Base-by-base conservation (phyloP, 2,797 vertebrate genomes). In the Microctenopoma steveboyesi region DNA sequence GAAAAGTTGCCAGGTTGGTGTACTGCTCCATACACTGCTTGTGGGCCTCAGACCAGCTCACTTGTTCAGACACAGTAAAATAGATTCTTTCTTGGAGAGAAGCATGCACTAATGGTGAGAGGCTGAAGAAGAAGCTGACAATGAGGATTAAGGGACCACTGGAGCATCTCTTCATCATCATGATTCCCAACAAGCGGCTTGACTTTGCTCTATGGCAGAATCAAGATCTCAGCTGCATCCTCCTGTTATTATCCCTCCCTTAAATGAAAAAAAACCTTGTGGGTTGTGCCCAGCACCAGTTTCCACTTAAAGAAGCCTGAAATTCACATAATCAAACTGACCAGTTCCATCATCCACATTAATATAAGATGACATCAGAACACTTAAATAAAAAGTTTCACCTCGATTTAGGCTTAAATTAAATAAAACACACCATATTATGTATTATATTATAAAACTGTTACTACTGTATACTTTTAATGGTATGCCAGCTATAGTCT, bases 91-190 rank as follows among this genome's bases (percentile, higher is more conserved):
- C 30, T n/a, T 28, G 43, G 8, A 45, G 8, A 50, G 2, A 48
- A 40, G 18, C 2, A 30, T n/a, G 14, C 2, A 25, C 5, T 1
- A 47, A 35, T 8, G 70, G 4, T 70, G 7, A 4, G 7, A 37
- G 14, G 57, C 3, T 72, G n/a, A 73, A 40, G 62, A 69, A 56
- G 30, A 69, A 55, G 50, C 25, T 60, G n/a, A 71, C 10, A 42
- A 55, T 40, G 18, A 53, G 0, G 1, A 50, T 37, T 10, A 74
- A 46, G 63, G 75, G 16, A 43, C 0, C 2, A 37, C 8, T 45
- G 33, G n/a, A 7, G 42, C 53, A 25, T 37, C 15, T 54, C 39
- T 52, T 67, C 7, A 0, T 40, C 39, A 43, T 27, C 73, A 78
- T 58, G 28, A 30, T 11, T 68, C 48, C 22, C 3, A 25, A 57